Evolutionary conservation across 2,113 vertebrate species (phyloP), one percentile per base, ranked within the genome.

Genomic region (Rhegmatorhina hoffmannsi): DNA sequence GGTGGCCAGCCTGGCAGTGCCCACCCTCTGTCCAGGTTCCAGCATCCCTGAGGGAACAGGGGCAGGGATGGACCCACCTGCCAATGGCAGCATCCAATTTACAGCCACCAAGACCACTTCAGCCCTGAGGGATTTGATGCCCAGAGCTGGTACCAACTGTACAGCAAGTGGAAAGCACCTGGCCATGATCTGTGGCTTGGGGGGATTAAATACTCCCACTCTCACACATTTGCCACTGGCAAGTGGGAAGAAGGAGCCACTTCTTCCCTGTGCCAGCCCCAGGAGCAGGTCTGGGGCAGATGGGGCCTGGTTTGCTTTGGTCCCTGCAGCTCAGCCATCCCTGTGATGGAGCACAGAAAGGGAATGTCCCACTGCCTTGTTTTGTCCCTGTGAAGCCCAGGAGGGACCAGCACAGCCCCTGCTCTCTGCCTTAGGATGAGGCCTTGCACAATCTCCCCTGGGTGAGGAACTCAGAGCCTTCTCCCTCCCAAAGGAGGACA

Each of bases 31-130:
- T 7, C 29, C 11, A 26, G 46, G 52, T 24, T 46, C 38, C 40
- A 66, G 62, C 16, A 69, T 60, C 2, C n/a, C 53, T 1, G 1
- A 40, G 21, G 29, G 68, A 79, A 47, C 21, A 21, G 25, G 18
- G 10, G 15, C 17, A 78, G 55, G 26, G 1, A 4, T 47, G 38
- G 60, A 16, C 13, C 28, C 9, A 0, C 31, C 13, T 10, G n/a
- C 34, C 28, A 29, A 14, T 0, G 3, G 28, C 33, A 7, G 26
- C 4, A 3, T 28, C n/a, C 0, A 0, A 36, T 9, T 62, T 23
- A 36, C 20, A 34, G 28, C 62, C 62, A 8, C 5, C 2, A 1
- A 29, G 43, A 33, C 5, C 28, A 17, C 60, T 31, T n/a, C 36
- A 36, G 31, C 28, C 73, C 73, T 1, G 2, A 18, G 23, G 23